These are phyloP conservation scores for Bufo gargarizans DNA, from an alignment of 2,113 vertebrate genomes.

Conservation along the genomic window DNA sequence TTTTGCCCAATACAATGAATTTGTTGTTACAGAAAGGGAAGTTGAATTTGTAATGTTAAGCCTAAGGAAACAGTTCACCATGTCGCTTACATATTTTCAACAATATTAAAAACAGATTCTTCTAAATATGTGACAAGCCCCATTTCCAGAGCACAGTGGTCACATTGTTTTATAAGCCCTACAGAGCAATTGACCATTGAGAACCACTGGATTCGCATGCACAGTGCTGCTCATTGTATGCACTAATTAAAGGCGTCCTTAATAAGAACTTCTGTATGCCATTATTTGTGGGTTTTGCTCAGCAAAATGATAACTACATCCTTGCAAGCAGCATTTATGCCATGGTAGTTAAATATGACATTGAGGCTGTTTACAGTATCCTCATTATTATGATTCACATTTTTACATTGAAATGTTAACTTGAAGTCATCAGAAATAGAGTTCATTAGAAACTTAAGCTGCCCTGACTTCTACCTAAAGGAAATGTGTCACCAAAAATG, in stretches of 20 bases:
- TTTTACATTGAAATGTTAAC: too few relatives aligned
- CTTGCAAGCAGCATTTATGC: background rate
- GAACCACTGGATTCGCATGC: constrained; percentile 35
- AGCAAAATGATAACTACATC: background rate
- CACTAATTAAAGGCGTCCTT: constrained; percentile 46
- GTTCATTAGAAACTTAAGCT: too few relatives aligned
- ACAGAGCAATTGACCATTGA: constrained; percentile 41
- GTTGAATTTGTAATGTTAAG: constrained; percentile 22
- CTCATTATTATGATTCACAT: background rate
- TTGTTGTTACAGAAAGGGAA: constrained; percentile 25
- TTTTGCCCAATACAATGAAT: constrained; percentile 33
- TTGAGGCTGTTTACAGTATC: background rate
- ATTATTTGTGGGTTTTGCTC: constrained; percentile 31
- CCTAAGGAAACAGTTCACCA: constrained; percentile 35
- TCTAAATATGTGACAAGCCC: constrained; percentile 48
- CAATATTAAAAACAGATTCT: constrained; percentile 49
- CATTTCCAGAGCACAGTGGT: constrained; percentile 44
- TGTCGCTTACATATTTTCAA: constrained; percentile 42
- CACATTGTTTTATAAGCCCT: constrained; percentile 31
- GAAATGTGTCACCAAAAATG: too few relatives aligned
- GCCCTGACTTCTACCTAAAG: too few relatives aligned
- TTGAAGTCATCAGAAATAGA: too few relatives aligned
- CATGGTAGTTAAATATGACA: constrained; percentile 14
- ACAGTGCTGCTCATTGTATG: constrained; percentile 45
- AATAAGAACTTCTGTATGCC: constrained; percentile 31